These are phyloP conservation scores for Harpalus rubripes DNA, from an alignment of 2,888 invertebrate genomes.

Conservation along the genomic window DNA sequence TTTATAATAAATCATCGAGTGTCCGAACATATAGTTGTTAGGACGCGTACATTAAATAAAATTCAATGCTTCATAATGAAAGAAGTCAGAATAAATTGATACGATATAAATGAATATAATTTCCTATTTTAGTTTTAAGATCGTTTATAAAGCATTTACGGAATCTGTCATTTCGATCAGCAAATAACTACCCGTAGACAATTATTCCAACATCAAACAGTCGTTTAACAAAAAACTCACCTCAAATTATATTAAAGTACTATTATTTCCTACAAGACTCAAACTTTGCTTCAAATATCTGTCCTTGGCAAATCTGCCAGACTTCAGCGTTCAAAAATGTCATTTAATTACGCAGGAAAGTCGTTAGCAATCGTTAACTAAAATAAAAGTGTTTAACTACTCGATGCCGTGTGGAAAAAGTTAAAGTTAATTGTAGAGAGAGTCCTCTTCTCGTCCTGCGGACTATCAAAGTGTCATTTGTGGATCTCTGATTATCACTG, in stretches of 20 bases:
- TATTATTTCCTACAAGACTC: slow-evolving; percentile 25
- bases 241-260: slow-evolving; percentile 46
- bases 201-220: slow-evolving; percentile 50
- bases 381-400: slow-evolving; percentile 64
- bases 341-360: slow-evolving; percentile 60
- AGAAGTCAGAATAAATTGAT: not conserved
- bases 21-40: too few relatives aligned
- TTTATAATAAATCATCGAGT: too few relatives aligned
- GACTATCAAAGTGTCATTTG: slow-evolving; percentile 59
- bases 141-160: slow-evolving; percentile 45
- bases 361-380: slow-evolving; percentile 64
- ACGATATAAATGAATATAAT: not conserved
- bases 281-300: not conserved
- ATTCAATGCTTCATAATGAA: not conserved
- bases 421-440: slow-evolving; percentile 50
- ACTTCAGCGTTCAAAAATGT: slow-evolving; percentile 52
- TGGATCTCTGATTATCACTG: slow-evolving; percentile 37
- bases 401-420: slow-evolving; percentile 58
- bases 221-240: slow-evolving; percentile 48
- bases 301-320: slow-evolving; percentile 37
- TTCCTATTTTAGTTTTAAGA: not conserved
- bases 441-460: slow-evolving; percentile 40
- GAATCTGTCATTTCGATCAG: slow-evolving; percentile 29
- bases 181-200: slow-evolving; percentile 26
- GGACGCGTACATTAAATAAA: too few relatives aligned